Percentiles rank a stretch among this genome's conserved stretches.
Conservation (phyloP, 2,888 invertebrate genomes). For the Habrosyne pyritoides region DNA sequence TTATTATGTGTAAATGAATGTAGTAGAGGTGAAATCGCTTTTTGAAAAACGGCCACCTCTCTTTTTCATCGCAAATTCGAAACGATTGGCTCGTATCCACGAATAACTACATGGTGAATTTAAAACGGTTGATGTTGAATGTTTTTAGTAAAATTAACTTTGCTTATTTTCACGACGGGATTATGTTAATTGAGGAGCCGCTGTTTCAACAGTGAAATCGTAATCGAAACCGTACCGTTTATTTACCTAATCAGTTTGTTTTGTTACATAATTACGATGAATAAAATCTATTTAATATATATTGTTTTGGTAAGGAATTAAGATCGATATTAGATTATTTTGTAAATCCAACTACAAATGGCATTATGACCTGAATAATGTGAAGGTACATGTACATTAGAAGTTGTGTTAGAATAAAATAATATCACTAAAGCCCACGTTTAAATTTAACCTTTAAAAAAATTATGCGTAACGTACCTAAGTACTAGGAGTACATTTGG, state of each 20-base stretch:
- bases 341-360: neutral
- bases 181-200: constrained; percentile 67
- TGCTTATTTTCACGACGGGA: constrained; percentile 61
- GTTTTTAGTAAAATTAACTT: constrained; percentile 65
- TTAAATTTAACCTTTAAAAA: no score
- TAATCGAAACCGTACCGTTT: constrained; percentile 66
- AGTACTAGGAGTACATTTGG: constrained; percentile 37
- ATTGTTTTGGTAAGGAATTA: neutral
- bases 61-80: constrained; percentile 33
- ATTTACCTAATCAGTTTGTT: constrained; percentile 68
- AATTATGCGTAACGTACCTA: constrained; percentile 40
- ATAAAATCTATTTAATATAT: constrained; percentile 32
- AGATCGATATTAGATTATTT: constrained; percentile 10
- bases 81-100: constrained; percentile 39
- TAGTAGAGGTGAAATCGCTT: constrained; percentile 62
- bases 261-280: constrained; percentile 45
- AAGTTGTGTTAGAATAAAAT: no score
- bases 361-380: no score
- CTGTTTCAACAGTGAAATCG: constrained; percentile 57
- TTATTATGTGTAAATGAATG: constrained; percentile 76
- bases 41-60: constrained; percentile 43
- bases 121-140: constrained; percentile 49
- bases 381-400: no score
- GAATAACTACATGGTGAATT: constrained; percentile 41
- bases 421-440: no score